Conservation (phyloP, 2,113 vertebrate species). For the Poeciliopsis prolifica region DNA sequence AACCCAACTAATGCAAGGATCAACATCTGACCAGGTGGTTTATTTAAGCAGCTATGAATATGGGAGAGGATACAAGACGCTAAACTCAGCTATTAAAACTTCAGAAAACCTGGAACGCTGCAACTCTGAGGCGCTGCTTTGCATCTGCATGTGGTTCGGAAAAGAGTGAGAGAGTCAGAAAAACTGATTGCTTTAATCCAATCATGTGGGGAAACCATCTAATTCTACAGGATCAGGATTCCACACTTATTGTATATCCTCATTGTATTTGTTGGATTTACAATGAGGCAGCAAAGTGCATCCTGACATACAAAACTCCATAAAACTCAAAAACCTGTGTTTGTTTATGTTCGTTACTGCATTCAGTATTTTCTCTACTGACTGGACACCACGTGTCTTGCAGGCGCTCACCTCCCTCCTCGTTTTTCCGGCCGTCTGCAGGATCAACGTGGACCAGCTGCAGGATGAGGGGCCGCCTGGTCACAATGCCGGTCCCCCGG, state of each 20-base stretch:
- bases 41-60: slow-evolving; percentile 17
- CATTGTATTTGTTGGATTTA: no score
- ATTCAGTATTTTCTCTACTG: background rate
- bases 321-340: no score
- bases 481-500: slow-evolving; percentile 94
- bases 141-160: slow-evolving; percentile 82
- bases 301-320: no score
- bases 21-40: background rate
- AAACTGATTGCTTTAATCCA: background rate
- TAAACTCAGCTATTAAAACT: slow-evolving; percentile 18
- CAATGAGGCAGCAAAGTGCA: no score
- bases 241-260: no score
- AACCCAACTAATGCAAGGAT: slow-evolving; percentile 11
- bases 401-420: slow-evolving; percentile 86
- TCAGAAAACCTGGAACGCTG: slow-evolving; percentile 30
- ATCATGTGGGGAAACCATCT: background rate
- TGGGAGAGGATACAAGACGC: background rate
- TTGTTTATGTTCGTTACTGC: no score
- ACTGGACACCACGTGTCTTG: background rate
- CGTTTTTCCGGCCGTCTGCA: slow-evolving; percentile 89
- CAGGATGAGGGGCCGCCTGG: slow-evolving; percentile 94
- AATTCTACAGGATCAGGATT: background rate
- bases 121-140: slow-evolving; percentile 63
- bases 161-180: background rate
- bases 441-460: slow-evolving; percentile 93